Percentiles rank a stretch among this genome's conserved stretches.
Evolutionary conservation across 2,113 vertebrate species (phyloP).

Genomic region (Strix aluco): DNA sequence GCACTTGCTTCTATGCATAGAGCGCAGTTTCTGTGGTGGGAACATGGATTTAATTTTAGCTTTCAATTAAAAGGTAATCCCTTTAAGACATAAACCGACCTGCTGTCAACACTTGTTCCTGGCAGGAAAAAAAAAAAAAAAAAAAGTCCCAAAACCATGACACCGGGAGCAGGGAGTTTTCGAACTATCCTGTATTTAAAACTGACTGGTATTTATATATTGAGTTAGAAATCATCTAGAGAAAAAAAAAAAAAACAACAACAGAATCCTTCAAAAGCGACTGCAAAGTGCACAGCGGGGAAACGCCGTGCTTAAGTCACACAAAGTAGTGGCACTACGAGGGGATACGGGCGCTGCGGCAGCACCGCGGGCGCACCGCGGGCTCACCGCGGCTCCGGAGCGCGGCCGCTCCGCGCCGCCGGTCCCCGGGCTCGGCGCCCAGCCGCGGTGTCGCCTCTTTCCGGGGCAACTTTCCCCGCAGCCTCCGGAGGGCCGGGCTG

Average conservation of each 20-base stretch:
- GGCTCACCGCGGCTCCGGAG: neutral
- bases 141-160: neutral
- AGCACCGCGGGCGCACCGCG: neutral
- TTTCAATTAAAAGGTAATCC: neutral
- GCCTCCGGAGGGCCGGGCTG: neutral
- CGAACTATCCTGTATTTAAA: neutral
- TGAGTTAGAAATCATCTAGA: neutral
- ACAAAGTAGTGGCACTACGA: neutral
- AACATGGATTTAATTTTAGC: neutral
- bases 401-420: neutral
- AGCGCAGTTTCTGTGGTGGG: neutral
- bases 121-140: neutral
- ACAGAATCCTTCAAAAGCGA: neutral
- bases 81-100: neutral
- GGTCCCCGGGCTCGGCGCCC: neutral
- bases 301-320: neutral
- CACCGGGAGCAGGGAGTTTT: neutral
- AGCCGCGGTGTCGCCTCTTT: neutral
- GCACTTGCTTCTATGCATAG: neutral
- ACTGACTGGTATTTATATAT: neutral
- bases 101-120: neutral
- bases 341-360: neutral
- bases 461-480: neutral
- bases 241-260: neutral
- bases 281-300: fast-evolving